phyloP scores from a whole-genome alignment of 2,113 vertebrate genomes.

The Dermatemys mawii region DNA sequence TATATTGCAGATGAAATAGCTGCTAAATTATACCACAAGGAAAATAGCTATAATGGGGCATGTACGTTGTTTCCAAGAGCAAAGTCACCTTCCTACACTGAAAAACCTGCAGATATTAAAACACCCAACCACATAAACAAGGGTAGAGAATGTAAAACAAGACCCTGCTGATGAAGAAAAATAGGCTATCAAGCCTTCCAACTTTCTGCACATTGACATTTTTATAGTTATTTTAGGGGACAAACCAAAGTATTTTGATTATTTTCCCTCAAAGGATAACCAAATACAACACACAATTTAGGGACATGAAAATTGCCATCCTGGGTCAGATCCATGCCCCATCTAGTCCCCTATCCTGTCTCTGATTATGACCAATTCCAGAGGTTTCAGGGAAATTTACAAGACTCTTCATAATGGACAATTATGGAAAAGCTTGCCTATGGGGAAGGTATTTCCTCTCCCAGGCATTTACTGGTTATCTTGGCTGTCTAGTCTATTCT shows the following conservation, averaged over 20 bases:
- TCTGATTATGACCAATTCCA: not conserved
- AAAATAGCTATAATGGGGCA: conserved; percentile 66
- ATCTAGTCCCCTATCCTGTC: not conserved
- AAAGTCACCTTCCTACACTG: conserved; percentile 63
- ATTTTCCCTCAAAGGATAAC: conserved; percentile 4
- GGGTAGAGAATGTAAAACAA: conserved; percentile 37
- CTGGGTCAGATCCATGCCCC: not conserved
- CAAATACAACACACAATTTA: not conserved
- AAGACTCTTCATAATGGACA: not conserved
- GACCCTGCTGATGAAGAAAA: not conserved
- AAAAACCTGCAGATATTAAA: conserved; percentile 38
- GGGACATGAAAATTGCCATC: not conserved
- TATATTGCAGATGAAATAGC: conserved; percentile 60
- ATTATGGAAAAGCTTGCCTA: not conserved
- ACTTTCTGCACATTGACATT: not conserved
- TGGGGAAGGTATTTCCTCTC: not conserved
- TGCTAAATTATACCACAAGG: conserved; percentile 52
- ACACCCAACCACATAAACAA: conserved; percentile 31
- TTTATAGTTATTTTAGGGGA: conserved; percentile 15
- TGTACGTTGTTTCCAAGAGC: conserved; percentile 58
- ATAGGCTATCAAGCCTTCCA: not conserved
- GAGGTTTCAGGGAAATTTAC: not conserved
- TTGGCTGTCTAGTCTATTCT: not conserved
- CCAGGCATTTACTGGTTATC: not conserved
- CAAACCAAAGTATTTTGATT: not conserved